phyloP scores from a whole-genome alignment of 2,888 invertebrate genomes.

The Adelphocoris suturalis region DNA sequence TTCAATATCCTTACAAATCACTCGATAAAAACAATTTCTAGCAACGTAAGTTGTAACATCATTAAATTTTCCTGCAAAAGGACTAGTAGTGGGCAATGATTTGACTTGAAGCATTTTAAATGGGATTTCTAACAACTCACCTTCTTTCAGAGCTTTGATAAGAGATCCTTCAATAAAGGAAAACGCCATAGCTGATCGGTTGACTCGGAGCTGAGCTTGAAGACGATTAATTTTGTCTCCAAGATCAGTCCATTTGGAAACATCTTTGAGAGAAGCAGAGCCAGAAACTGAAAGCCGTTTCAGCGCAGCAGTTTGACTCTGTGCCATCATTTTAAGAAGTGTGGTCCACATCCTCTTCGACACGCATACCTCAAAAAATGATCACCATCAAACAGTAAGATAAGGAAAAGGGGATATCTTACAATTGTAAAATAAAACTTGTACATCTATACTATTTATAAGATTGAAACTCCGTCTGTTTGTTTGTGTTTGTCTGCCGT shows the following conservation, averaged over 20 bases:
- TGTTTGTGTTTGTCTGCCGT: too few species aligned
- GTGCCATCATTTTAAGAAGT: conserved; percentile 87
- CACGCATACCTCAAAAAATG: conserved; percentile 81
- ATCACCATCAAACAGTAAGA: too few species aligned
- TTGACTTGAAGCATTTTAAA: too few species aligned
- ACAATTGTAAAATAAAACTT: too few species aligned
- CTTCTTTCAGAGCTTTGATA: conserved; percentile 91
- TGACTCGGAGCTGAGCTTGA: conserved; percentile 84
- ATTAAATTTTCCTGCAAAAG: too few species aligned
- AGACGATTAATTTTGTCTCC: conserved; percentile 86
- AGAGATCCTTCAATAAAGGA: conserved; percentile 96
- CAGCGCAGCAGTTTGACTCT: conserved; percentile 84
- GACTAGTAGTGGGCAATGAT: too few species aligned
- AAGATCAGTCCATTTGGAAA: conserved; percentile 82
- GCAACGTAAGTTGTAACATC: too few species aligned
- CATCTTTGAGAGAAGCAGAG: conserved; percentile 62
- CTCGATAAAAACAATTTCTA: too few species aligned
- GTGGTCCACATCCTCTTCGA: conserved; percentile 86
- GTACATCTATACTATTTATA: too few species aligned
- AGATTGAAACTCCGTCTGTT: too few species aligned
- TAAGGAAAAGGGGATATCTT: too few species aligned
- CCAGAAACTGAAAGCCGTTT: conserved; percentile 79
- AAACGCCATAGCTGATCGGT: conserved; percentile 88
- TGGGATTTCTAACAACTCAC: conserved; percentile 72
- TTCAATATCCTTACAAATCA: too few species aligned